Conservation (phyloP, 1,140 invertebrate species). For the Cardiocondyla obscurior region DNA sequence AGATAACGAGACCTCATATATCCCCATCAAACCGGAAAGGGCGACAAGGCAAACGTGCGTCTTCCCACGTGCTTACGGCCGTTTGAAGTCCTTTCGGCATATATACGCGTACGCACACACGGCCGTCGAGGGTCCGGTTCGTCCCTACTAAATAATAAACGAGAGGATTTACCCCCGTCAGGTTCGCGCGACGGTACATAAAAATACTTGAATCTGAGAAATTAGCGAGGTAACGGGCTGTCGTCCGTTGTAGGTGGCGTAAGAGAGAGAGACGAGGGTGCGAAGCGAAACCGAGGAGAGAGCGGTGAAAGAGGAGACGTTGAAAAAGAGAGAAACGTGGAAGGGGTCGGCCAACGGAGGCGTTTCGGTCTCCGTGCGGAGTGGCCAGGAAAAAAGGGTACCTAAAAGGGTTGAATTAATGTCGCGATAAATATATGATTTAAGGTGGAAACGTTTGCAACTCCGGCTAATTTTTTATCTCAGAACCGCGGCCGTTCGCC, state of each 20-base stretch:
- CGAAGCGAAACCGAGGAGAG: constrained; percentile 27
- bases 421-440: constrained; percentile 85
- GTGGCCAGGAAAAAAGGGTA: constrained; percentile 78
- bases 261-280: constrained; percentile 38
- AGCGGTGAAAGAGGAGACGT: constrained; percentile 58
- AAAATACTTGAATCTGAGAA: constrained; percentile 85
- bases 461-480: constrained; percentile 85
- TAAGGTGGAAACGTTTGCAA: constrained; percentile 84
- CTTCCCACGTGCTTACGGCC: constrained; percentile 39
- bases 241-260: constrained; percentile 53
- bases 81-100: constrained; percentile 24
- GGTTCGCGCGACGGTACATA: constrained; percentile 78
- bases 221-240: constrained; percentile 82
- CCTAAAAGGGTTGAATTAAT: constrained; percentile 85
- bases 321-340: constrained; percentile 40
- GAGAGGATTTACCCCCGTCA: constrained; percentile 81
- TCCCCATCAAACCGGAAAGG: constrained; percentile 76
- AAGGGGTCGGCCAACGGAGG: constrained; percentile 53
- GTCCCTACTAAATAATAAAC: constrained; percentile 83
- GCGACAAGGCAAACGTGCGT: constrained; percentile 74
- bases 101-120: constrained; percentile 6
- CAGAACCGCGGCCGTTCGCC: constrained; percentile 76
- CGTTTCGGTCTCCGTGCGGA: constrained; percentile 70
- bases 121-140: constrained; percentile 1
- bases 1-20: constrained; percentile 78